Evolutionary conservation across 2,888 invertebrate genomes (phyloP), one percentile per base, ranked within the genome.

Genomic region (Caenorhabditis virilis): DNA sequence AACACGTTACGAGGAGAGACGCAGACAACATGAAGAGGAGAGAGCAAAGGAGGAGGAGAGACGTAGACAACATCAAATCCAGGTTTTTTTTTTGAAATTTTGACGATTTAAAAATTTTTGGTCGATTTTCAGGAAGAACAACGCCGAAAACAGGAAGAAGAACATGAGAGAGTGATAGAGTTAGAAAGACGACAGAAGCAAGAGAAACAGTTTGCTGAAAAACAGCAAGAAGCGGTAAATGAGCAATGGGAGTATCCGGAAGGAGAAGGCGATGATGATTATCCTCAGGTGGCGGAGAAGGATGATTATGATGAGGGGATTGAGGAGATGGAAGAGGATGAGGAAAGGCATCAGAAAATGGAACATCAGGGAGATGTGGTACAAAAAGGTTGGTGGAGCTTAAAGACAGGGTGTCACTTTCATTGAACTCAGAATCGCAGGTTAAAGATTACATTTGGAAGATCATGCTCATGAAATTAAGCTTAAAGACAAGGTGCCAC

Each of bases 241-340:
- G 50, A 58, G 33, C 57, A 63, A 33, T 63, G 50, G 46, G 63
- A 63, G 7, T 63, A 63, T 41, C 15, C 5, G n/a, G 26, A 26
- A 16, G 35, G 18, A 18, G 51, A 60, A n/a, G 61, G 35, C 15
- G 50, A 22, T 38, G 54, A 63, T 3, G 57, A 57, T 7, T 56
- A 63, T 4, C 54, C 57, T 54, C 57, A 50, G 16, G 58, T 54
- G 13, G 57, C 45, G 33, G 58, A 58, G 25, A 54, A 47, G 26
- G 57, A 63, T 9, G 63, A 58, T 13, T 57, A 63, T 45, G 57
- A 58, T 45, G 63, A 63, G 25, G 63, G 54, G 39, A 45, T 54
- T 20, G 56, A 61, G 38, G 43, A n/a, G n/a, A n/a, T n/a, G n/a
- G n/a, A n/a, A n/a, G n/a, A n/a, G n/a, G n/a, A n/a, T n/a, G n/a